Conservation (phyloP, 23 tunicate genomes). For the Botrylloides violaceus region DNA sequence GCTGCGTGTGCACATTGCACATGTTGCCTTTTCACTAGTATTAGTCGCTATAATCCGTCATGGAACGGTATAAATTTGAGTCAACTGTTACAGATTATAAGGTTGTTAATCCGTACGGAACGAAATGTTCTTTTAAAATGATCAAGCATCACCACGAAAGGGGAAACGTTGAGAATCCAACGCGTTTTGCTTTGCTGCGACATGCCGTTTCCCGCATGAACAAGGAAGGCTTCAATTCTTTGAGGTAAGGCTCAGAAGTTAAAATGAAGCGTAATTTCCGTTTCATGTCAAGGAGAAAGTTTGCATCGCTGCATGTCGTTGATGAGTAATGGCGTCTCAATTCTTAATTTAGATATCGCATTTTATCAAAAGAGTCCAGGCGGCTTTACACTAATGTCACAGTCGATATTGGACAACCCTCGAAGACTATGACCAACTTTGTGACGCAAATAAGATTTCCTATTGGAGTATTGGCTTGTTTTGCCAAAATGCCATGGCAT, state of each 20-base stretch:
- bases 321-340: too few relatives aligned
- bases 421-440: not conserved
- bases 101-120: not conserved
- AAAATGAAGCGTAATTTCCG: too few relatives aligned
- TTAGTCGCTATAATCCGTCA: too few relatives aligned
- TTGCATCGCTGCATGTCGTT: too few relatives aligned
- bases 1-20: too few relatives aligned
- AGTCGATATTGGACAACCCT: not conserved
- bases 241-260: not conserved
- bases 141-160: conserved; percentile 4
- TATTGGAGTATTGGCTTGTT: not conserved
- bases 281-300: too few relatives aligned
- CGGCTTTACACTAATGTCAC: not conserved
- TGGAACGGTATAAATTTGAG: too few relatives aligned
- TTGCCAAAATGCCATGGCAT: not conserved
- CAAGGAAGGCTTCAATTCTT: conserved; percentile 2
- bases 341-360: not conserved
- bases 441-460: not conserved
- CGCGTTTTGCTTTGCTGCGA: not conserved
- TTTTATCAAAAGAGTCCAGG: not conserved
- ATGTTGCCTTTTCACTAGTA: too few relatives aligned
- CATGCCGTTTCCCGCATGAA: not conserved
- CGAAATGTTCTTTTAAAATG: conserved; percentile 2
- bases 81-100: not conserved
- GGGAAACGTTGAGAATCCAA: not conserved